Conservation (phyloP, 2,113 vertebrate species). For the Synodontis membranacea region DNA sequence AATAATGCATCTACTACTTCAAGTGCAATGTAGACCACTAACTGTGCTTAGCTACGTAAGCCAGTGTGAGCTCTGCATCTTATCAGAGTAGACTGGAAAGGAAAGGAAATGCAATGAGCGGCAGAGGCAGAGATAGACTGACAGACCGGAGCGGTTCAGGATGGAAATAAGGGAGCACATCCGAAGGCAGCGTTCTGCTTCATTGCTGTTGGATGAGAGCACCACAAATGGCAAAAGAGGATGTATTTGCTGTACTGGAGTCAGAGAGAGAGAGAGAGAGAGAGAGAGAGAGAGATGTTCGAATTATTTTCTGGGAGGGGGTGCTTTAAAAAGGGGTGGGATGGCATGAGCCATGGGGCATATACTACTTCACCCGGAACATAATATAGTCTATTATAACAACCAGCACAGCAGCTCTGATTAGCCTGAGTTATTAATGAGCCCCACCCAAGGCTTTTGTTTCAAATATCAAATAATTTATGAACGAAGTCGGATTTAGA, state of each 20-base stretch:
- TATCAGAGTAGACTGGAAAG: not conserved
- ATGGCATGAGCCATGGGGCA: no score
- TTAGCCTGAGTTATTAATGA: no score
- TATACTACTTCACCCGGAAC: no score
- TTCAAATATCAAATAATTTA: no score
- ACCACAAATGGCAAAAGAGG: not conserved
- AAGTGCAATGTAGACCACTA: not conserved
- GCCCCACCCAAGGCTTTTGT: no score
- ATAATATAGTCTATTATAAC: no score
- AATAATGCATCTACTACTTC: not conserved
- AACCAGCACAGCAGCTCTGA: no score
- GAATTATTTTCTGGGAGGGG: no score
- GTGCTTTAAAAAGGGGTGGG: no score
- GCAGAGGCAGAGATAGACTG: not conserved
- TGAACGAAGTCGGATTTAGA: no score
- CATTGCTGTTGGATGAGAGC: not conserved
- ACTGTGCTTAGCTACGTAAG: not conserved
- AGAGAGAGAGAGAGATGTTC: slow-evolving; percentile 27
- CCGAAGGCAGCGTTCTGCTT: slow-evolving; percentile 8
- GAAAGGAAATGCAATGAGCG: not conserved
- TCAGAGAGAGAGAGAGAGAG: not conserved
- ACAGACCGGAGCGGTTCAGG: not conserved
- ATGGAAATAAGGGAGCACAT: slow-evolving; percentile 23
- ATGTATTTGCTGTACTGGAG: not conserved
- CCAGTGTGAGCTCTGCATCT: slow-evolving; percentile 1